Evolutionary conservation across 2,888 invertebrate species (phyloP).

Genomic region (Torymus texanus): DNA sequence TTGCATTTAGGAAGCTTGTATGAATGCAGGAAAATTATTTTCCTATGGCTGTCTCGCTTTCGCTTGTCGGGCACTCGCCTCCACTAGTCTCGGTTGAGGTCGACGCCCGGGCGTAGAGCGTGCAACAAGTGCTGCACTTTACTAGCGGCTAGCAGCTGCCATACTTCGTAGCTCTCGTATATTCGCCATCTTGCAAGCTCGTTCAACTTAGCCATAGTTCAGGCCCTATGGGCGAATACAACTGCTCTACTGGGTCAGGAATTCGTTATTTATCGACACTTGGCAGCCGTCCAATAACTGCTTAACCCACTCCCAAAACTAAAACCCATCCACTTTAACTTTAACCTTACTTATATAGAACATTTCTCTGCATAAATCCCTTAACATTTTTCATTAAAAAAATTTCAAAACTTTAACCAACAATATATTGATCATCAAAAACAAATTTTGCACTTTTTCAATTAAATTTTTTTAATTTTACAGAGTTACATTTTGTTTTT

Average conservation of each 20-base stretch:
- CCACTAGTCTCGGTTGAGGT: slow-evolving; percentile 65
- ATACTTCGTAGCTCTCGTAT: slow-evolving; percentile 15
- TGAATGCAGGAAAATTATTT: neutral
- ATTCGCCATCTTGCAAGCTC: slow-evolving; percentile 45
- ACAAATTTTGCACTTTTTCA: no score
- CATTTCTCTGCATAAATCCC: no score
- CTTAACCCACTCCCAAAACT: neutral
- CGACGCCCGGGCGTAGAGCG: slow-evolving; percentile 72
- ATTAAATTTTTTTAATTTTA: no score
- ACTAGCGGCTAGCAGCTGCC: slow-evolving; percentile 18
- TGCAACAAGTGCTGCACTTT: slow-evolving; percentile 71
- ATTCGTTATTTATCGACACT: slow-evolving; percentile 72
- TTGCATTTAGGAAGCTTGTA: no score
- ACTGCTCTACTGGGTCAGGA: slow-evolving; percentile 74
- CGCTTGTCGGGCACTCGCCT: slow-evolving; percentile 27
- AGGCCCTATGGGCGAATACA: slow-evolving; percentile 64
- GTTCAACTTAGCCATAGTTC: slow-evolving; percentile 35
- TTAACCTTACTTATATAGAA: no score
- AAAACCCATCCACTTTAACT: no score
- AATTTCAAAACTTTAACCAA: no score
- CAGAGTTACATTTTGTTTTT: no score
- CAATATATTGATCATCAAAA: no score
- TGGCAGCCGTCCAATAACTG: slow-evolving; percentile 66
- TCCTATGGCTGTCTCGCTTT: slow-evolving; percentile 11
- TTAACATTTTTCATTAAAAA: no score